Evolutionary conservation across 1,140 invertebrate species (phyloP), one percentile per base, ranked within the genome.

Genomic region (Eulimnadia texana): DNA sequence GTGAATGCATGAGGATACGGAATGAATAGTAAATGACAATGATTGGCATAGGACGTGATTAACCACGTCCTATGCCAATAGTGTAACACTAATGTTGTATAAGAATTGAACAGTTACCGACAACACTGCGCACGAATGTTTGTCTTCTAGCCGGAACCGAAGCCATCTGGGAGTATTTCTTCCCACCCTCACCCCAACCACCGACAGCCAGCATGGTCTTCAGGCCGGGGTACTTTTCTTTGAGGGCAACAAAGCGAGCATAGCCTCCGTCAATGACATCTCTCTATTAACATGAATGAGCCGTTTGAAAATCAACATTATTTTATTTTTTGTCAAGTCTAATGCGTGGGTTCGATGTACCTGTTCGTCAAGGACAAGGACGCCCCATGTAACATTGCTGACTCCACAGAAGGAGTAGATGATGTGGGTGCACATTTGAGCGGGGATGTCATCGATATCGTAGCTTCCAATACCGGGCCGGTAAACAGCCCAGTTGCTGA

Each of bases 331-430:
- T 27, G 16, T 63, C 52, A 13, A 63, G 20, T 47, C 62, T 33
- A 49, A 33, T 42, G 25, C 50, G 13, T 50, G 16, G 6, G 22
- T 25, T 25, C 50, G 23, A 60, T 2, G 70, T 72, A 84, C 80
- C 72, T 91, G 86, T 0, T 82, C 82, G 68, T 92, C 89, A 13
- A 92, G 82, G 2, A 90, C 73, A 1, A 90, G 77, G 3, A 89
- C 78, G 62, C 84, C 79, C 82, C 86, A 88, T 6, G 79, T 82
- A 3, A 80, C 79, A 66, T 90, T 84, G 65, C 82, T 82, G 6
- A 93, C 83, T 1, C 90, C 90, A 61, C 91, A 84, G 70, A 93
- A 93, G n/a, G 89, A 88, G 70, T 93, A 93, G 52, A 93, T 84
- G 2, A 92, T 69, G 70, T 93, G 90, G 0, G 90, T 93, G 69